Percentiles rank a stretch among this genome's conserved stretches.
Conservation (phyloP, 2,113 vertebrate genomes). For the Callionymus lyra region DNA sequence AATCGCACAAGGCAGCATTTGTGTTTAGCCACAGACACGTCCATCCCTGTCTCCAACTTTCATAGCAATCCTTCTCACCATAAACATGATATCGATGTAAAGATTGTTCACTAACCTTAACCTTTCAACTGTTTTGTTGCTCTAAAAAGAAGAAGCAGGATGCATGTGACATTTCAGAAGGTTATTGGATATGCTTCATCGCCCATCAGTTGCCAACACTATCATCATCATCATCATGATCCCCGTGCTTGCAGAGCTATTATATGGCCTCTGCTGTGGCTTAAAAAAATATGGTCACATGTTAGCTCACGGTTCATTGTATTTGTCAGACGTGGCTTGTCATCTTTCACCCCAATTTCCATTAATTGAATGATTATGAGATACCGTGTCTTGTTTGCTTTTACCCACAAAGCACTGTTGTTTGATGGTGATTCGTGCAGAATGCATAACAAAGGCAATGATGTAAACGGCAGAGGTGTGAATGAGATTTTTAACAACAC, state of each 20-base stretch:
- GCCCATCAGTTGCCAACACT: conserved; percentile 43
- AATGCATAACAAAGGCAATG: too few species aligned
- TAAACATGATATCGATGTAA: conserved; percentile 1
- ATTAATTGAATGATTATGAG: conserved; percentile 60
- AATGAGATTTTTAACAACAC: too few species aligned
- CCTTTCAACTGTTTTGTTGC: conserved; percentile 17
- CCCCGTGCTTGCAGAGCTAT: conserved; percentile 42
- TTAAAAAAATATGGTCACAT: conserved; percentile 19
- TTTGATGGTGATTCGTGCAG: conserved; percentile 19
- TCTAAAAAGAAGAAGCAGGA: conserved; percentile 15
- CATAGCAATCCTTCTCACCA: conserved; percentile 11
- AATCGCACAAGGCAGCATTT: conserved; percentile 41
- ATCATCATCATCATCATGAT: conserved; percentile 55
- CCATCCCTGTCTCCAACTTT: conserved; percentile 16
- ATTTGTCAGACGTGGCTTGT: conserved; percentile 36
- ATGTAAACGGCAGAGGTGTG: too few species aligned
- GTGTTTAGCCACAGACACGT: conserved; percentile 14
- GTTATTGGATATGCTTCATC: conserved; percentile 44
- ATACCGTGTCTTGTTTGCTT: conserved; percentile 26
- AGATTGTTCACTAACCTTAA: conserved; percentile 11
- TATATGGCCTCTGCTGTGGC: conserved; percentile 47
- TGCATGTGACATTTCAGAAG: conserved; percentile 54
- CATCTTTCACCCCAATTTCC: conserved; percentile 18
- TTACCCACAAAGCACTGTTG: conserved; percentile 3
- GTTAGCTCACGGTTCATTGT: conserved; percentile 38